A percentile compares a stretch with the other conserved stretches of the same genome.
Conservation (phyloP, 35 echinoderm and acorn worm species). For the Heliocidaris erythrogramma region DNA sequence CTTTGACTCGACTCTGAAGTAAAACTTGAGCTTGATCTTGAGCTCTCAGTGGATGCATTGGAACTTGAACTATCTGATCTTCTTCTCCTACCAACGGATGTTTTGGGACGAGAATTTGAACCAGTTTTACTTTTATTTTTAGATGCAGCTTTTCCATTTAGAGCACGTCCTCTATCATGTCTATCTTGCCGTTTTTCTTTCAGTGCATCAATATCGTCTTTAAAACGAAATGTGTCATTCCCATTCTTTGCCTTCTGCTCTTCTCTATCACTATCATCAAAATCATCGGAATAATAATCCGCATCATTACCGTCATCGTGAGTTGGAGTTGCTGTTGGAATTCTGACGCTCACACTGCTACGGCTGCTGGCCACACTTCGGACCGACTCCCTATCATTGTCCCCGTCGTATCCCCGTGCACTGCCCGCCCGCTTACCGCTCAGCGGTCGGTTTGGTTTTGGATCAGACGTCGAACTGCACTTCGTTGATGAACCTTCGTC, state of each 20-base stretch:
- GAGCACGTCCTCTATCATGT: background rate
- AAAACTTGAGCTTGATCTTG: slow-evolving; percentile 39
- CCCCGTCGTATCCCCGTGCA: slow-evolving; percentile 41
- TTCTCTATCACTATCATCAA: slow-evolving; percentile 39
- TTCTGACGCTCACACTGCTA: slow-evolving; percentile 79
- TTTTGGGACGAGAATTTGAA: slow-evolving; percentile 52
- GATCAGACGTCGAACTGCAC: background rate
- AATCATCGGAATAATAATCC: slow-evolving; percentile 51
- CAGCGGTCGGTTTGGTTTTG: background rate
- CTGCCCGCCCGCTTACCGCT: slow-evolving; percentile 36
- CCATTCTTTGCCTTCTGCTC: slow-evolving; percentile 13
- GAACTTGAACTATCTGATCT: slow-evolving; percentile 53
- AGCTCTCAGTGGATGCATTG: background rate
- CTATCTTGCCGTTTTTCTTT: background rate
- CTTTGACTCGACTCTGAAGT: slow-evolving; percentile 60
- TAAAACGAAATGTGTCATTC: slow-evolving; percentile 39
- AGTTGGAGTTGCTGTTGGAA: slow-evolving; percentile 66
- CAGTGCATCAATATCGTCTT: slow-evolving; percentile 24
- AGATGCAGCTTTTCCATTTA: background rate
- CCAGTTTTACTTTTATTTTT: slow-evolving; percentile 7
- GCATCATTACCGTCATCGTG: slow-evolving; percentile 63
- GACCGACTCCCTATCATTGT: slow-evolving; percentile 35
- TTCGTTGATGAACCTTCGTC: slow-evolving; percentile 55
- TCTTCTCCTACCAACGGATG: slow-evolving; percentile 29
- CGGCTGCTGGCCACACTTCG: slow-evolving; percentile 72